Percentiles rank a stretch among this genome's conserved stretches.
phyloP scores from a whole-genome alignment of 2,797 vertebrate genomes.

The Macropus fuliginosus region DNA sequence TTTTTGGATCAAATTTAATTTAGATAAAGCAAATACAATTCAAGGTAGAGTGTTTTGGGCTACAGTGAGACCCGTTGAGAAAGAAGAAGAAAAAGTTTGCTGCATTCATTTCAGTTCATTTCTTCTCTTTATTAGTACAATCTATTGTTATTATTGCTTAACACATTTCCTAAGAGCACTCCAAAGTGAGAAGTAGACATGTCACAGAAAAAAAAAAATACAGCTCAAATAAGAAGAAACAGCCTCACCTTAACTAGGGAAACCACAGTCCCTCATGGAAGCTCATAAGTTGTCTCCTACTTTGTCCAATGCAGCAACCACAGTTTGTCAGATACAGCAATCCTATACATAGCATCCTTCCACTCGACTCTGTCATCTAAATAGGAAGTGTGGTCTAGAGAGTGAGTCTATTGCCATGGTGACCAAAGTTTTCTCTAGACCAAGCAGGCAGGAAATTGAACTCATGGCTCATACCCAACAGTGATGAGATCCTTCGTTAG shows the following conservation, averaged over 20 bases:
- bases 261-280: not conserved
- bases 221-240: not conserved
- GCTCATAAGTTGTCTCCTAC: not conserved
- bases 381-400: not conserved
- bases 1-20: not conserved
- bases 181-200: not conserved
- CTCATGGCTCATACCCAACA: not conserved
- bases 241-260: not conserved
- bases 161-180: not conserved
- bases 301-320: not conserved
- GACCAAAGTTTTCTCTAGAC: slow-evolving; percentile 7
- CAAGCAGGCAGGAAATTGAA: slow-evolving; percentile 20
- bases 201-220: not conserved
- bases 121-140: not conserved
- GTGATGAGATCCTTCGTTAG: slow-evolving; percentile 1
- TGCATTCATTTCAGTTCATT: not conserved
- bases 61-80: not conserved
- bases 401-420: not conserved
- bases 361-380: not conserved
- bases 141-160: not conserved
- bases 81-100: not conserved
- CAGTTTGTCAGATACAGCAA: not conserved
- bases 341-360: not conserved
- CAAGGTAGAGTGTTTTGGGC: not conserved
- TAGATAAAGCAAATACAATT: not conserved